Conservation (phyloP, 1,140 invertebrate species). For the Dendroctonus ponderosae region DNA sequence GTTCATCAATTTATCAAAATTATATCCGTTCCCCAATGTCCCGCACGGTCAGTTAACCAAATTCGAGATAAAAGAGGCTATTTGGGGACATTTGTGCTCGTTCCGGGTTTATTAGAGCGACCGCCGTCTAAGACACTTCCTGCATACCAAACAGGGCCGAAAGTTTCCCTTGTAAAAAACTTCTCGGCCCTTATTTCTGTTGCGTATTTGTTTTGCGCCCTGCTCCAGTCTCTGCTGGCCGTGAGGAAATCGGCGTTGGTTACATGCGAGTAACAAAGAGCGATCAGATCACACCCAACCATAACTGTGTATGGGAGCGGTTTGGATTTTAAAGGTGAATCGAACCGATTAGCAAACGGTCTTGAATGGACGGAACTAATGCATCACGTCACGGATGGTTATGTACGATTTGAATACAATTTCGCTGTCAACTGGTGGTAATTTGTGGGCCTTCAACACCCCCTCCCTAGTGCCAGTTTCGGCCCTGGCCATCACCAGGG, state of each 20-base stretch:
- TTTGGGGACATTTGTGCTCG: constrained; percentile 5
- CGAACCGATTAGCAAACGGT: constrained; percentile 11
- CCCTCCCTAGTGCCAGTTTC: background rate
- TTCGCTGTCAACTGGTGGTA: constrained; percentile 21
- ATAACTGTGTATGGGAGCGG: background rate
- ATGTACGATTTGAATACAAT: constrained; percentile 29
- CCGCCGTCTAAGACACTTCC: constrained; percentile 5
- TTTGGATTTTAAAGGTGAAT: constrained; percentile 3
- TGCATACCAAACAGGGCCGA: constrained; percentile 11
- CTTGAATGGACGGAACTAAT: constrained; percentile 31
- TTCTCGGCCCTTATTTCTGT: background rate
- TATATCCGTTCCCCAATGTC: background rate
- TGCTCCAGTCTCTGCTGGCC: background rate
- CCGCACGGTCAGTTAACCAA: constrained; percentile 17
- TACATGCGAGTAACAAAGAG: background rate
- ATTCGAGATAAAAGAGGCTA: constrained; percentile 14
- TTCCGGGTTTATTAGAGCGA: background rate
- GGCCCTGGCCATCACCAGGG: no score
- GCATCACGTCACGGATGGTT: constrained; percentile 27
- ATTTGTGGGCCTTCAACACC: constrained; percentile 29
- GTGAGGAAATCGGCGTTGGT: background rate
- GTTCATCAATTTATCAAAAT: constrained; percentile 16
- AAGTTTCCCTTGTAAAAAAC: constrained; percentile 2
- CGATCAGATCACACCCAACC: background rate
- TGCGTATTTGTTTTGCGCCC: background rate